Evolutionary conservation across 64 coral and sea anemone species (phyloP).

Genomic region (Catalaphyllia jardinei): DNA sequence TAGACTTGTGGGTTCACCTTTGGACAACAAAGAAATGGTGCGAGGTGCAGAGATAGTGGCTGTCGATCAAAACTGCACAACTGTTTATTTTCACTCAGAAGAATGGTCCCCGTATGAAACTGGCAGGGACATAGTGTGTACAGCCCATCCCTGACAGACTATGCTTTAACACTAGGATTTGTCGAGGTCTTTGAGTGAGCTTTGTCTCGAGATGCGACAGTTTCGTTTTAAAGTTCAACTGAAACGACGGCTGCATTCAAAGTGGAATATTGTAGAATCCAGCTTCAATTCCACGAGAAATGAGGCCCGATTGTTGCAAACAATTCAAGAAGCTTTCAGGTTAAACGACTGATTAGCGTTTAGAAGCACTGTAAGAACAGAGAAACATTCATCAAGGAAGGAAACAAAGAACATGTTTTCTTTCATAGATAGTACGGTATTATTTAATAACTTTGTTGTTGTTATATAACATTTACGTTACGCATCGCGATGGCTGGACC

Average conservation of each 20-base stretch:
- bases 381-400: neutral
- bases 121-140: slow-evolving; percentile 64
- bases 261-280: neutral
- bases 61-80: slow-evolving; percentile 80
- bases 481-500: neutral
- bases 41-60: slow-evolving; percentile 86
- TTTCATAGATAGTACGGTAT: neutral
- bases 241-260: neutral
- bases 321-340: neutral
- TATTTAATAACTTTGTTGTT: neutral
- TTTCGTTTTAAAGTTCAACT: neutral
- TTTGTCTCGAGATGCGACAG: neutral
- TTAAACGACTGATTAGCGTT: neutral
- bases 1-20: slow-evolving; percentile 43
- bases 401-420: neutral
- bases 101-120: slow-evolving; percentile 54
- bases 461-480: neutral
- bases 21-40: slow-evolving; percentile 87
- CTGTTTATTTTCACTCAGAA: slow-evolving; percentile 72
- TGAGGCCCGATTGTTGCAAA: neutral
- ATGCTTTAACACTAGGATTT: neutral
- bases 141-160: slow-evolving; percentile 23
- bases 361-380: neutral
- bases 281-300: neutral
- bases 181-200: neutral